A percentile compares a stretch with the other conserved stretches of the same genome.
phyloP scores from a whole-genome alignment of 2,797 vertebrate species.

The Lerista edwardsae region DNA sequence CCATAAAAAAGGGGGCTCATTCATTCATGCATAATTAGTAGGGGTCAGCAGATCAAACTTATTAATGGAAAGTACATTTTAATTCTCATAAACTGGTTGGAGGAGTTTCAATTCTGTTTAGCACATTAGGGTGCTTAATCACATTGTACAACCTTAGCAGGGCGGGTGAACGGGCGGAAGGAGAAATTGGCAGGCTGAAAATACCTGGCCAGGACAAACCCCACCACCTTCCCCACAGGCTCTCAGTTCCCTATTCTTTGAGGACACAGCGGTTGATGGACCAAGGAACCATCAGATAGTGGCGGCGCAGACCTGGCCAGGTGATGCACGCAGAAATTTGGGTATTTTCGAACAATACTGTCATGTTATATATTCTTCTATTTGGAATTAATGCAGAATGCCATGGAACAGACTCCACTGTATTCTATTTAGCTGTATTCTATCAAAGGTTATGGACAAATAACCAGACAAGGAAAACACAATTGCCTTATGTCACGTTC shows the following conservation, averaged over 20 bases:
- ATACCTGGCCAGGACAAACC: fast-evolving
- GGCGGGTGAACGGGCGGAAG: background rate
- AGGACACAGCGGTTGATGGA: background rate
- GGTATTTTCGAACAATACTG: no score
- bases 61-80: constrained; percentile 24
- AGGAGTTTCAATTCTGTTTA: background rate
- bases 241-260: no score
- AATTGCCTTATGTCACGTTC: no score
- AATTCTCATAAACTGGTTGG: background rate
- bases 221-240: background rate
- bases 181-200: background rate
- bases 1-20: constrained; percentile 1
- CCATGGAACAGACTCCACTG: no score
- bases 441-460: no score
- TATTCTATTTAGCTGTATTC: no score
- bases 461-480: no score
- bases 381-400: no score
- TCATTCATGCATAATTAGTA: constrained; percentile 18
- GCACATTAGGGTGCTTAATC: background rate
- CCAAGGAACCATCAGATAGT: background rate
- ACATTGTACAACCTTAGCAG: constrained; percentile 22
- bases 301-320: no score
- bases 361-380: no score
- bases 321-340: no score
- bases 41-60: constrained; percentile 13